Percentiles rank a stretch among this genome's conserved stretches.
Conservation (phyloP, 2,888 invertebrate species). For the Eledone cirrhosa region DNA sequence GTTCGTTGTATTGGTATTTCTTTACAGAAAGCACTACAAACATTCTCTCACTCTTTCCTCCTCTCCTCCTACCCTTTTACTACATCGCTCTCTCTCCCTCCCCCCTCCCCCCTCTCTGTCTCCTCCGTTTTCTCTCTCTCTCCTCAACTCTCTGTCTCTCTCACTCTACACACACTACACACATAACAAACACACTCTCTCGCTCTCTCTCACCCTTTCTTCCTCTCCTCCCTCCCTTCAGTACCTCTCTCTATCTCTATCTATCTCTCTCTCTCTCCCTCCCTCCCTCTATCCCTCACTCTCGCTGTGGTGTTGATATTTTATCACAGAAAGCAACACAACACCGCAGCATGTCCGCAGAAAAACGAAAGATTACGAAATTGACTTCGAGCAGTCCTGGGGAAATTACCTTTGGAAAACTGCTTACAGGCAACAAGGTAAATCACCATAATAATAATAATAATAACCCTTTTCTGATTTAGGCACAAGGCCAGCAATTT, state of each 20-base stretch:
- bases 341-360: neutral
- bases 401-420: conserved; percentile 42
- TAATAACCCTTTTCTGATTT: too few species aligned
- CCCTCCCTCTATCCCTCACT: neutral
- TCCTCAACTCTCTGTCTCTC: too few species aligned
- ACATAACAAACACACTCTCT: too few species aligned
- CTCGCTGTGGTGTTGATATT: neutral
- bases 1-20: neutral
- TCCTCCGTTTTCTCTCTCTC: too few species aligned
- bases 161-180: too few species aligned
- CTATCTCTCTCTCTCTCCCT: neutral
- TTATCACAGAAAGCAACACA: neutral
- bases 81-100: too few species aligned
- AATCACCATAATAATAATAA: conserved; percentile 23
- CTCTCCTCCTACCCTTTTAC: too few species aligned
- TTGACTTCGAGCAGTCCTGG: conserved; percentile 32
- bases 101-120: too few species aligned
- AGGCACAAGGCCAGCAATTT: too few species aligned
- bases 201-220: neutral
- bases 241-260: neutral
- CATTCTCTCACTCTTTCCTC: too few species aligned
- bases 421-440: conserved; percentile 38
- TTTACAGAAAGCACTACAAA: too few species aligned
- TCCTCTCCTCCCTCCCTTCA: neutral
- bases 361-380: conserved; percentile 1